Evolutionary conservation across 2,888 invertebrate genomes (phyloP), one percentile per base, ranked within the genome.

Genomic region (Acleris literana): DNA sequence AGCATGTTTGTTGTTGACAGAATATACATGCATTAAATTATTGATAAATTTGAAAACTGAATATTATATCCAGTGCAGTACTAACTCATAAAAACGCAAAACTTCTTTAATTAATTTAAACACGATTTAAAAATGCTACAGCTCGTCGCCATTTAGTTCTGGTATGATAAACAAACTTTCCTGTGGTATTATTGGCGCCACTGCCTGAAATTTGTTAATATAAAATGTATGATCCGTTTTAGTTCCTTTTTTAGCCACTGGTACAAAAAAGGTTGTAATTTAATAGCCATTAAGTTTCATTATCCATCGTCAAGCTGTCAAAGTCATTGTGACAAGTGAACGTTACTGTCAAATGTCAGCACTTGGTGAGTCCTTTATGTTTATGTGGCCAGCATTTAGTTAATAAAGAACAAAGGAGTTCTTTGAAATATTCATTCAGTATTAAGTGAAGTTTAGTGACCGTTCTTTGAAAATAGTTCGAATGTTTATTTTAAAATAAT

Each of bases 291-390:
- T 67, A 70, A 63, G 70, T 71, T 69, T 70, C 70, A 71, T 71
- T 69, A 64, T 54, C 60, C 64, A 68, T 71, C 72, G 72, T 76
- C 76, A 72, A 72, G 63, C 71, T 75, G 72, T 74, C 71, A 69
- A 22, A 49, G 46, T 60, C 62, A 72, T 69, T 68, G 65, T 69
- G 72, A 71, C 69, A 71, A 71, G 69, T 61, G 61, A 67, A 60
- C 64, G 68, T 72, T 72, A 68, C 62, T 63, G 67, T 66, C 66
- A 71, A 63, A 58, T 55, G 51, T 52, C 59, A 33, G 54, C 46
- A 55, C 57, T 57, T 57, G 57, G 11, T 25, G 46, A 25, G 22
- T 11, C n/a, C 51, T 51, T 59, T 55, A 22, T 48, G 46, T 20
- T 55, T 48, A 55, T 54, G 18, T 44, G 20, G 20, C 55, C 39